phyloP scores from a whole-genome alignment of 2,888 invertebrate species.

The Phasia obesa region DNA sequence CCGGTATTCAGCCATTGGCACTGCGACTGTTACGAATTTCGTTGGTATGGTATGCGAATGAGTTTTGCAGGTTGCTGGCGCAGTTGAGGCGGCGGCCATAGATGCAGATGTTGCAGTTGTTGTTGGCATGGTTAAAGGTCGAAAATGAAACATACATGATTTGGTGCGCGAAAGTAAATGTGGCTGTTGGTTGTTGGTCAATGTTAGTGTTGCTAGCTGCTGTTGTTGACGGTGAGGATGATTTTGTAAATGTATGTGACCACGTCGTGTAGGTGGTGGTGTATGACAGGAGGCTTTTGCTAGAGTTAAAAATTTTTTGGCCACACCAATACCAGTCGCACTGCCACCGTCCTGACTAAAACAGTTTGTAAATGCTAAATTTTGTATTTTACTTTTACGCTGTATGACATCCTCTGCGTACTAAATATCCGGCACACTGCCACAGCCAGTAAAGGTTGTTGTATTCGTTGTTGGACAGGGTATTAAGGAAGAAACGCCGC shows the following conservation, averaged over 20 bases:
- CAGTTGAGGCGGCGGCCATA: slow-evolving; percentile 27
- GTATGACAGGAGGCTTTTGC: slow-evolving; percentile 77
- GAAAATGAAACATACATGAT: slow-evolving; percentile 63
- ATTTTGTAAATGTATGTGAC: slow-evolving; percentile 29
- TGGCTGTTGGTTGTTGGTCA: slow-evolving; percentile 35
- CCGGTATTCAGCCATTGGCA: slow-evolving; percentile 78
- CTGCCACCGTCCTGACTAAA: slow-evolving; percentile 51
- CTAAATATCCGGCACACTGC: slow-evolving; percentile 81
- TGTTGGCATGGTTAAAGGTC: slow-evolving; percentile 51
- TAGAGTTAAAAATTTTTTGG: slow-evolving; percentile 66
- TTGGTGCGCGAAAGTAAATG: slow-evolving; percentile 57
- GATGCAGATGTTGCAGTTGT: slow-evolving; percentile 35
- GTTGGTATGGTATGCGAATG: slow-evolving; percentile 57
- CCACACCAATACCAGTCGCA: slow-evolving; percentile 71
- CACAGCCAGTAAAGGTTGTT: slow-evolving; percentile 72
- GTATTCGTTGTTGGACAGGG: slow-evolving; percentile 62
- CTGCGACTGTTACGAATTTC: slow-evolving; percentile 65
- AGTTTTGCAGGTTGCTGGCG: slow-evolving; percentile 50
- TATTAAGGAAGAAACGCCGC: slow-evolving; percentile 62
- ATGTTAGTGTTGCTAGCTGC: slow-evolving; percentile 5
- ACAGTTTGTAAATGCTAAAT: slow-evolving; percentile 58
- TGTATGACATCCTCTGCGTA: slow-evolving; percentile 82
- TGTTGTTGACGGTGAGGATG: neutral
- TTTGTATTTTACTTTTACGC: slow-evolving; percentile 75
- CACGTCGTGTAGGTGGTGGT: slow-evolving; percentile 73